Base-by-base conservation (phyloP, 1,140 invertebrate genomes). In the Dinoponera quadriceps region DNA sequence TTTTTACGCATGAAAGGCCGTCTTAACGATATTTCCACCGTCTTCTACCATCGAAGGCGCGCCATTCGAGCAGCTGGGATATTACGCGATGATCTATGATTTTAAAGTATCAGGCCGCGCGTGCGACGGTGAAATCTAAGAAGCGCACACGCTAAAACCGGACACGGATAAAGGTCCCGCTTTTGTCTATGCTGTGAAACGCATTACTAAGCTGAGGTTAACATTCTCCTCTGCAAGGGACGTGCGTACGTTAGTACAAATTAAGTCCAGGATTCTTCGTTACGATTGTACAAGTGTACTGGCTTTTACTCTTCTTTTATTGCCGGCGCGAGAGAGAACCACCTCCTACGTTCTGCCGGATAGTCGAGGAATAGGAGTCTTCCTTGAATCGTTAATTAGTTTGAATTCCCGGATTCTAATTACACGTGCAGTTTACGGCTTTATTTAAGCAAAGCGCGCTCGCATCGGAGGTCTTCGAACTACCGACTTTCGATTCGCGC, bases 361-460 rank as follows among this genome's bases (percentile, higher is more conserved):
- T 87, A 87, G 22, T 54, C 48, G 71, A 60, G 82, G 38, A 75
- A 81, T 81, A 84, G 49, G 29, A 73, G 29, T 74, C 65, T 81
- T 59, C 65, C 55, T 81, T 81, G 86, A 87, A 88, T 88, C 85
- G 82, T 88, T 88, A 88, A 88, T 88, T 88, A 87, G 71, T 83
- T 81, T 38, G 85, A 81, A 87, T 86, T 87, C 82, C 73, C 48
- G 63, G 74, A 75, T 84, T 81, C 75, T 84, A 88, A 84, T 88
- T 87, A 84, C 71, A 72, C 82, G 75, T 65, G 25, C 57, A 87
- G 82, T 84, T 84, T 84, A 87, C 82, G 59, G 44, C 86, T 88
- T 88, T 87, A 88, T 88, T 88, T 88, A 81, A 88, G 48, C 69
- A 18, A 38, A 25, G 27, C 22, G 38, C 25, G 38, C 38, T 44